Evolutionary conservation across 2,888 invertebrate genomes (phyloP), one percentile per base, ranked within the genome.

Genomic region (Caenorhabditis virilis): DNA sequence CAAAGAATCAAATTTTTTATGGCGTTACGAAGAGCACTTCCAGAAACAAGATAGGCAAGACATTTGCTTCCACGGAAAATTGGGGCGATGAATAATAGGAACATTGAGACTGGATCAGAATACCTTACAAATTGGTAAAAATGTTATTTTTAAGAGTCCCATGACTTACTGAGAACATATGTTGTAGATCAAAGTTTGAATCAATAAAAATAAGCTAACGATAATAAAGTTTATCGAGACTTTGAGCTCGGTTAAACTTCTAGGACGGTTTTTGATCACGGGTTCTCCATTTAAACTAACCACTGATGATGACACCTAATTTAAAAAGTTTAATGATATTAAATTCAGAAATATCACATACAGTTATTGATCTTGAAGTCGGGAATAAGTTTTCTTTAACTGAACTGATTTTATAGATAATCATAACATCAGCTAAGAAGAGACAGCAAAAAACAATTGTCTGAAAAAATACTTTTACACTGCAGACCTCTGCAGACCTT

Each of bases 41-140:
- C 64, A 35, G 64, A 64, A 18, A 64, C 58, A 58, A 64, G 25
- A 42, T 64, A 64, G 18, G 64, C 64, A 11, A 64, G 47, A 42
- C 64, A 64, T 41, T 64, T 64, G 55, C 64, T 64, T 58, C 64
- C 64, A 25, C 64, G 58, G 51, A 64, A 64, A 42, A 64, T 54
- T 15, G 64, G 64, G 22, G 64, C 64, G 23, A 64, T 64, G 43
- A 64, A 64, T 42, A 64, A 47, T 20, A 64, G 30, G 46, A 64
- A 64, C 7, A 52, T 46, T 11, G 46, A 51, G 26, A 64, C 33
- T 6, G 38, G 18, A 27, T 49, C 35, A 48, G 50, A 47, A 54
- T 58, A 58, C n/a, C n/a, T n/a, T n/a, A n/a, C n/a, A n/a, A n/a
- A n/a, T n/a, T n/a, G n/a, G n/a, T n/a, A n/a, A n/a, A n/a, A n/a